These are phyloP conservation scores for Gallinago media DNA, from an alignment of 2,113 vertebrate genomes.

Conservation along the genomic window DNA sequence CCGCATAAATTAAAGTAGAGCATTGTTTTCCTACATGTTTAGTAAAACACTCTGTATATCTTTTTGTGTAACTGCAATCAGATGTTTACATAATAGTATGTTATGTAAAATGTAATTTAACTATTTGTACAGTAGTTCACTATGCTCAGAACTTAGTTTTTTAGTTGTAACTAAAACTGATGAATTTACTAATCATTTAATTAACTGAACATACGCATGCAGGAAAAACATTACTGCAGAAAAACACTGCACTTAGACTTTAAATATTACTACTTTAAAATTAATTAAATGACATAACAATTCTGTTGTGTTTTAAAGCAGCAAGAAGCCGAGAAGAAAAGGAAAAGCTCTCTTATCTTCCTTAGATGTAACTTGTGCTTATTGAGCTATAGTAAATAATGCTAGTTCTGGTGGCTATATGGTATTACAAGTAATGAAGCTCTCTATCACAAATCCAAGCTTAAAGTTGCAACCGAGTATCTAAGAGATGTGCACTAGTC, in stretches of 20 bases:
- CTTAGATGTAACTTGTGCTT: neutral
- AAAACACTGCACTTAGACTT: neutral
- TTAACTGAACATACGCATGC: neutral
- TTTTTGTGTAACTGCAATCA: neutral
- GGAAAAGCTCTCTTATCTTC: neutral
- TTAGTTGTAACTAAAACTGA: neutral
- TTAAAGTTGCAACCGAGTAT: neutral
- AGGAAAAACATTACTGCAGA: neutral
- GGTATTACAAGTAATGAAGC: neutral
- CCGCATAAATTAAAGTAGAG: neutral
- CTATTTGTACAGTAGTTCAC: neutral
- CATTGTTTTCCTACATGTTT: neutral
- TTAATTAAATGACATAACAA: neutral
- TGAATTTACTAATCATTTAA: neutral
- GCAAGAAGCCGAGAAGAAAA: neutral
- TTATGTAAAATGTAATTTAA: constrained; percentile 25
- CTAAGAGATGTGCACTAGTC: neutral
- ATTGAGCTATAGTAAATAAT: neutral
- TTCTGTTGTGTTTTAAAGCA: neutral
- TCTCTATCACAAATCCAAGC: neutral
- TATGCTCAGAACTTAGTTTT: neutral
- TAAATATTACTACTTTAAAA: neutral
- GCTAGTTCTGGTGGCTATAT: neutral
- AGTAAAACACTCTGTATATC: neutral
- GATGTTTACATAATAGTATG: constrained; percentile 24